Percentiles rank a stretch among this genome's conserved stretches.
These are phyloP conservation scores for Cephus runcator DNA, from an alignment of 2,888 invertebrate species.

Conservation along the genomic window DNA sequence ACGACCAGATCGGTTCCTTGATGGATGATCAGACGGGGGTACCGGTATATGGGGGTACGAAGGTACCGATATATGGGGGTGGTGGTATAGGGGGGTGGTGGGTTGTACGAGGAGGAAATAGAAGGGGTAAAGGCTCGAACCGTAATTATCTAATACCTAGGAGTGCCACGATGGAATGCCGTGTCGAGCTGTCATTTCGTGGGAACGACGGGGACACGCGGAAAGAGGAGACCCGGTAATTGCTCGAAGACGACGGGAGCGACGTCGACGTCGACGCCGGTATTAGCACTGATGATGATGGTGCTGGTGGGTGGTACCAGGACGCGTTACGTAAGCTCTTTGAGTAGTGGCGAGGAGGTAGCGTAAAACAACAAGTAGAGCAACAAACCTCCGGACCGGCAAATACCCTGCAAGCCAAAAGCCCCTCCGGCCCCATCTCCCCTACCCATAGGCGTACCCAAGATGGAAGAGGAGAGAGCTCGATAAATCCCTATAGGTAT, in stretches of 20 bases:
- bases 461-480: background rate
- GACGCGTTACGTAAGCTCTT: background rate
- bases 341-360: background rate
- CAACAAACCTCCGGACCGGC: background rate
- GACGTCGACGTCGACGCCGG: background rate
- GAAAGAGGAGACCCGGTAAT: constrained; percentile 3
- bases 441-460: background rate
- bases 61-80: background rate
- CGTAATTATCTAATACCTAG: constrained; percentile 45
- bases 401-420: background rate
- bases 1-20: background rate
- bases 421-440: background rate
- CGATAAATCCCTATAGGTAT: background rate
- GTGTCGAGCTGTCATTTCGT: constrained; percentile 34
- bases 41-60: background rate
- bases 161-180: constrained; percentile 44
- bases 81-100: constrained; percentile 14
- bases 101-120: constrained; percentile 31
- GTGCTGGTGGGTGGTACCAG: background rate
- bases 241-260: background rate
- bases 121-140: constrained; percentile 31
- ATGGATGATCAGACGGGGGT: background rate
- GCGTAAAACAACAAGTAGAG: background rate
- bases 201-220: constrained; percentile 26
- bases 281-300: background rate